Percentiles rank a stretch among this genome's conserved stretches.
phyloP scores from a whole-genome alignment of 2,113 vertebrate genomes.

The Seriola dumerili region DNA sequence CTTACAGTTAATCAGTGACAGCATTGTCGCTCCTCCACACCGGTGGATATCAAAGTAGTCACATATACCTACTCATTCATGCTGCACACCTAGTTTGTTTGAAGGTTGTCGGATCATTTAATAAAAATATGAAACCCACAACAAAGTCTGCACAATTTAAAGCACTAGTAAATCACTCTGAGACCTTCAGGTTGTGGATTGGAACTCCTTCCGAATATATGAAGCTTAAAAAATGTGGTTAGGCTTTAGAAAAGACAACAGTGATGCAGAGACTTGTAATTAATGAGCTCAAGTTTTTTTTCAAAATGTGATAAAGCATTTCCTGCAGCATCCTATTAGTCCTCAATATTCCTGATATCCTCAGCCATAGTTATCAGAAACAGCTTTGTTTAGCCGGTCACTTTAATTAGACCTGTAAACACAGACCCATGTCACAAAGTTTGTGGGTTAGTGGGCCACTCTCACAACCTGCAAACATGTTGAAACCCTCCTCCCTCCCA shows the following conservation, averaged over 20 bases:
- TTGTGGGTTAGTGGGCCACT: conserved; percentile 50
- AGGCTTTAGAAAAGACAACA: too few relatives aligned
- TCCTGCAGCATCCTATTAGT: too few relatives aligned
- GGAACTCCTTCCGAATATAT: too few relatives aligned
- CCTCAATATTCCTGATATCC: too few relatives aligned
- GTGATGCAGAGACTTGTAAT: too few relatives aligned
- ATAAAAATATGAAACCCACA: neutral
- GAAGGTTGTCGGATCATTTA: neutral
- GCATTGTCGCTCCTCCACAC: conserved; percentile 13
- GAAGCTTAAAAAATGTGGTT: too few relatives aligned
- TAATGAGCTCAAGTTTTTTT: neutral
- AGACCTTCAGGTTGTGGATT: neutral
- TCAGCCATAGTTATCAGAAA: neutral
- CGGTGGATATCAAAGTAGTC: conserved; percentile 2
- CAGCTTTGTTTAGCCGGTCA: too few relatives aligned
- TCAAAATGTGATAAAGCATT: neutral
- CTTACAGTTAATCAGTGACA: conserved; percentile 74
- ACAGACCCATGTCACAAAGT: conserved; percentile 13
- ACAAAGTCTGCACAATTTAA: neutral
- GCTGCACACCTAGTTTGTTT: neutral
- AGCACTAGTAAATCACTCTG: neutral
- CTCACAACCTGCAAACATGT: conserved; percentile 4
- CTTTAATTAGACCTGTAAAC: too few relatives aligned
- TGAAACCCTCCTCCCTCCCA: neutral
- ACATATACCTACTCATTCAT: neutral